phyloP scores from a whole-genome alignment of 2,888 invertebrate genomes.

The Dicyrtomina minuta region DNA sequence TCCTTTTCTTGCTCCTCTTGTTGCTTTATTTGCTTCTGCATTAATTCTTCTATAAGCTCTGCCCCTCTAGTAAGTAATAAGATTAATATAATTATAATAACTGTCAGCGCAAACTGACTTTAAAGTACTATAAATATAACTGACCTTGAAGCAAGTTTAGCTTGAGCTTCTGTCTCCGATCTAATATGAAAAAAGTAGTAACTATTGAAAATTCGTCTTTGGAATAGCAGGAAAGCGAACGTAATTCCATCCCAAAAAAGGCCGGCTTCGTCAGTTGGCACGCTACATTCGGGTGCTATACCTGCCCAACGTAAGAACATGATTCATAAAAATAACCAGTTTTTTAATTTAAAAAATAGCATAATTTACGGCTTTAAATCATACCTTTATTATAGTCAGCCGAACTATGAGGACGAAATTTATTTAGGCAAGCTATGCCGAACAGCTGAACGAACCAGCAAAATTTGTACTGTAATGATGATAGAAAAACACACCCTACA shows the following conservation, averaged over 20 bases:
- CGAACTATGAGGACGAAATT: conserved; percentile 59
- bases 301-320: neutral
- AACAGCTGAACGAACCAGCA: conserved; percentile 79
- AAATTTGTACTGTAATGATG: conserved; percentile 61
- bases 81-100: neutral
- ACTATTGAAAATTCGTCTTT: conserved; percentile 87
- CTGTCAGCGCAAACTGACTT: neutral
- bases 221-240: conserved; percentile 88
- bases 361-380: too few relatives aligned
- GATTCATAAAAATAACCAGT: too few relatives aligned
- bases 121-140: conserved; percentile 1
- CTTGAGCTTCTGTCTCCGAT: conserved; percentile 92
- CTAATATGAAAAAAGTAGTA: conserved; percentile 97
- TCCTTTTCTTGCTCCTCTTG: conserved; percentile 83
- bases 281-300: conserved; percentile 60
- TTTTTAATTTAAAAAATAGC: too few relatives aligned
- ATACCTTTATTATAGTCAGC: conserved; percentile 32
- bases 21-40: conserved; percentile 82
- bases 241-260: conserved; percentile 94
- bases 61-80: conserved; percentile 72
- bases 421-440: conserved; percentile 84
- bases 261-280: conserved; percentile 79
- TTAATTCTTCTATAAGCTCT: conserved; percentile 87
- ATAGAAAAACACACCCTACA: conserved; percentile 80
- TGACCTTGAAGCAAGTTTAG: conserved; percentile 86